Evolutionary conservation across 2,797 vertebrate species (phyloP), one percentile per base, ranked within the genome.

Genomic region (Sebastolobus alascanus): DNA sequence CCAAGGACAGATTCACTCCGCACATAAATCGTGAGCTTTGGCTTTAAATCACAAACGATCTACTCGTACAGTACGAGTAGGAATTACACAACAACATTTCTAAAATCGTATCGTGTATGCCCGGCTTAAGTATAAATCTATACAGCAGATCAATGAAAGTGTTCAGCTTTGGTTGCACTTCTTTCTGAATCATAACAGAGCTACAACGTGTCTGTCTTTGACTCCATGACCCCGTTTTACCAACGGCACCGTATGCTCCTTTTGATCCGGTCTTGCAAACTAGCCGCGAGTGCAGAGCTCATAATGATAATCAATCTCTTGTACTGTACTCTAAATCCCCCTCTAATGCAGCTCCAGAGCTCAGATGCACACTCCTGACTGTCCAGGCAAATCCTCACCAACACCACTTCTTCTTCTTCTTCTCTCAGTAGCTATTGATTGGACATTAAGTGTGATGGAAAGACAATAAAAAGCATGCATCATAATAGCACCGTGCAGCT

Each of bases 251-350:
- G 16, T 56, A 33, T 58, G 54, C 38, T 46, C 68, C 75, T 89
- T 33, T 83, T 86, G 86, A 91, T 90, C 66, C 10, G 2, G 63
- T 72, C 64, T 70, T 55, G 22, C 56, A 70, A 75, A 56, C 52
- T 38, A 56, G 27, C 35, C 4, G n/a, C 20, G 50, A 79, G 73
- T 71, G 58, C 75, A 65, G 61, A 63, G 50, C 66, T 80, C 75
- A 63, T 83, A 89, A 80, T 74, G 72, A 77, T 76, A 77, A 92
- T 89, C 89, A 84, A 87, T 90, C 18, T 65, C 8, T 50, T 14
- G 52, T 67, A 82, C 86, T 83, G 87, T 84, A 74, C 67, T 86
- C 64, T 82, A 78, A 92, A 90, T 87, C 90, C 82, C 54, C 11
- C 60, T 82, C 52, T 87, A 84, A 92, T 83, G 83, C 89, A 79